Base-by-base conservation (phyloP, 2,888 invertebrate genomes). In the Meandrusa payeni region DNA sequence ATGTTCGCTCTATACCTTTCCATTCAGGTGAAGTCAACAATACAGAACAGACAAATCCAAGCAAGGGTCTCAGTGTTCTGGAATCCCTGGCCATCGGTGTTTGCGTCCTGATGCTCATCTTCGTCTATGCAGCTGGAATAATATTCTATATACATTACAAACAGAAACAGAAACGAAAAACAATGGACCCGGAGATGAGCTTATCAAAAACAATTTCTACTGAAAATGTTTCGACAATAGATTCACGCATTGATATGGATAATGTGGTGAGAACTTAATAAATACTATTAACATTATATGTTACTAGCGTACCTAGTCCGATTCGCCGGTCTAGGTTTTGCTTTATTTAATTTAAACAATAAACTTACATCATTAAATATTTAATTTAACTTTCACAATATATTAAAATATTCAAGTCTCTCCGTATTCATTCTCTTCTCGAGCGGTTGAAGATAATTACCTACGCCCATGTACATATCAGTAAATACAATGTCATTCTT, bases 71-170 rank as follows among this genome's bases (percentile, higher is more conserved):
- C 37, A 93, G 92, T 38, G 90, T 93, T n/a, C 88, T 93, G 6
- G 95, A 95, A 69, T 93, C 95, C 42, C 89, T 95, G 5, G 94
- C 95, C 0, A 94, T 96, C 28, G 95, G 94, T 3, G 90, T 95
- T 6, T 94, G 94, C 51, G 94, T 95, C 1, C 88, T 95, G 3
- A 86, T 95, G 51, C 76, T 96, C 28, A 93, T 95, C 0, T 89
- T 96, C 41, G 93, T 95, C 47, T 96, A 96, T 68, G 93, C 95
- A 2, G 93, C 94, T 0, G 95, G 95, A 1, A 94, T 96, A 3
- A 93, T 95, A 39, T 89, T 96, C 39, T 96, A 95, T 63, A 76
- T 96, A 7, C 93, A 94, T 68, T 91, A 94, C 41, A 89, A 92
- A 47, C 90, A 89, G 59, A 90, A 91, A 50, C 93, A 91, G 61